A percentile compares a stretch with the other conserved stretches of the same genome.
These are phyloP conservation scores for Ichneumoninae sp. DNA, from an alignment of 2,888 invertebrate genomes.

Conservation along the genomic window DNA sequence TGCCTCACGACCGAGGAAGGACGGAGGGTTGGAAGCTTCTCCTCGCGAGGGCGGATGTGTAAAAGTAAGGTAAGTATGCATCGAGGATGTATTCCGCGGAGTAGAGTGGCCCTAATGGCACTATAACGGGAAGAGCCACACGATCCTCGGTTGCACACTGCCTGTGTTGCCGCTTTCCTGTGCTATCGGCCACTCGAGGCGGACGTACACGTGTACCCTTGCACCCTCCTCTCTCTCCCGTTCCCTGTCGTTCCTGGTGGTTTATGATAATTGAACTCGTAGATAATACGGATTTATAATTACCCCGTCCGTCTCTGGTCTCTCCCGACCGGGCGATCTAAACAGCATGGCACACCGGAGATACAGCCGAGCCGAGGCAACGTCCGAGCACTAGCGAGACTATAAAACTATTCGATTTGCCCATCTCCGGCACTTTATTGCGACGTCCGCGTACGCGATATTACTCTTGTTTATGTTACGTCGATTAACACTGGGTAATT, in stretches of 20 bases:
- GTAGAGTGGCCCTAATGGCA: conserved; percentile 61
- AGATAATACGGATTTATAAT: conserved; percentile 69
- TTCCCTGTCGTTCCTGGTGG: conserved; percentile 51
- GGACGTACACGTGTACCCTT: conserved; percentile 24
- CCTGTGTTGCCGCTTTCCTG: conserved; percentile 22
- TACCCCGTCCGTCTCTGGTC: conserved; percentile 56
- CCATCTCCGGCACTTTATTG: conserved; percentile 52
- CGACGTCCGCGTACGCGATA: conserved; percentile 44
- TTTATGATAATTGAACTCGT: conserved; percentile 67
- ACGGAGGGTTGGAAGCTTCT: conserved; percentile 16
- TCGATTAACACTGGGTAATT: conserved; percentile 54
- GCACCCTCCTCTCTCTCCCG: conserved; percentile 31
- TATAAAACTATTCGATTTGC: conserved; percentile 64
- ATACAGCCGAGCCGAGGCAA: background rate
- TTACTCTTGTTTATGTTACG: conserved; percentile 42
- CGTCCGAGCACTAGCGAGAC: conserved; percentile 42
- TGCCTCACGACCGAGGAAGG: conserved; percentile 15
- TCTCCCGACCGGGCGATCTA: conserved; percentile 61
- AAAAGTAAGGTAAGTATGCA: conserved; percentile 43
- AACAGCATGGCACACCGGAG: conserved; percentile 31
- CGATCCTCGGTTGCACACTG: conserved; percentile 28
- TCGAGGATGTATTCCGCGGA: conserved; percentile 42
- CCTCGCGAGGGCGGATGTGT: conserved; percentile 35
- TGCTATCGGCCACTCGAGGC: conserved; percentile 49
- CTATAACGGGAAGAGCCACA: conserved; percentile 56